These are phyloP conservation scores for Pseudanteris insignis DNA, from an alignment of 2,888 invertebrate species.

Conservation along the genomic window DNA sequence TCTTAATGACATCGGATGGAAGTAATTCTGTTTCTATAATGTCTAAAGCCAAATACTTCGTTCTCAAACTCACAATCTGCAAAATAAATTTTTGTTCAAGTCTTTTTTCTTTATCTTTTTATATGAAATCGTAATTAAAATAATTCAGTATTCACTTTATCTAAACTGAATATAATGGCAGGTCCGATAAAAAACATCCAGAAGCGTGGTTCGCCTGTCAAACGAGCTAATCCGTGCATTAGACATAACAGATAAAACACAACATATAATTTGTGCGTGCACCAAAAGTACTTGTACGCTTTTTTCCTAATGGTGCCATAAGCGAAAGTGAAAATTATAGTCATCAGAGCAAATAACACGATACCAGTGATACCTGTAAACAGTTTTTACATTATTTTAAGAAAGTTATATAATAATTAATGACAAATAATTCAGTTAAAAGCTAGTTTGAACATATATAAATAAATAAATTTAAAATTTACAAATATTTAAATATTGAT, in stretches of 20 bases:
- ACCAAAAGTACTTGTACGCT: slow-evolving; percentile 96
- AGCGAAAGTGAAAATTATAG: slow-evolving; percentile 95
- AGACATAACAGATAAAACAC: slow-evolving; percentile 85
- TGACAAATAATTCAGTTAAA: too few species aligned
- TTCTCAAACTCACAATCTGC: slow-evolving; percentile 88
- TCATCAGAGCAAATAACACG: slow-evolving; percentile 87
- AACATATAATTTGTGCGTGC: slow-evolving; percentile 89
- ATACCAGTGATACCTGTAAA: slow-evolving; percentile 86
- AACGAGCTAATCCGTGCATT: slow-evolving; percentile 88
- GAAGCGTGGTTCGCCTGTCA: slow-evolving; percentile 91
- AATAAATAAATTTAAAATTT: too few species aligned
- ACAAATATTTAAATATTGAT: too few species aligned
- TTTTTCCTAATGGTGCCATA: slow-evolving; percentile 91
- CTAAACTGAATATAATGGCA: slow-evolving; percentile 86
- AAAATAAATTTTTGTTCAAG: neutral
- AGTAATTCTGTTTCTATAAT: slow-evolving; percentile 92
- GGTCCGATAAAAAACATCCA: slow-evolving; percentile 95
- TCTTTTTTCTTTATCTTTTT: neutral
- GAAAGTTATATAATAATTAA: too few species aligned
- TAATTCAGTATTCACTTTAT: slow-evolving; percentile 73
- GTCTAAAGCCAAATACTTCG: slow-evolving; percentile 90
- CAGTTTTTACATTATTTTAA: too few species aligned
- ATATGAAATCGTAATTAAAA: slow-evolving; percentile 1
- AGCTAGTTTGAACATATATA: too few species aligned
- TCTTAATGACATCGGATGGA: slow-evolving; percentile 93